A percentile compares a stretch with the other conserved stretches of the same genome.
These are phyloP conservation scores for Buphagus erythrorhynchus DNA, from an alignment of 2,797 vertebrate species.

Conservation along the genomic window DNA sequence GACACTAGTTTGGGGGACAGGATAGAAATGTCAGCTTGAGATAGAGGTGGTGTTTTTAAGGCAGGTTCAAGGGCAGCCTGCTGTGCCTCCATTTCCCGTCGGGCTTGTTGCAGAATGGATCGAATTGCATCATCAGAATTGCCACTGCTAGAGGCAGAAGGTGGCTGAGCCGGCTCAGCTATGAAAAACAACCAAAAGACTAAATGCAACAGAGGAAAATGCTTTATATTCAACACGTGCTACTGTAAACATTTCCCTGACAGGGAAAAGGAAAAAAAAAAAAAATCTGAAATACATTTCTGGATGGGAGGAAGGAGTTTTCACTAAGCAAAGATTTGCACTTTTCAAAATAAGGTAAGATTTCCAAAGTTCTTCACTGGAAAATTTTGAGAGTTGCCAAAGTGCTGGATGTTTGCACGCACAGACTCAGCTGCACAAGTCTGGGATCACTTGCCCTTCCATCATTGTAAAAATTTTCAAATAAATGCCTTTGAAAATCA, in stretches of 20 bases:
- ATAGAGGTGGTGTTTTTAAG: slow-evolving; percentile 87
- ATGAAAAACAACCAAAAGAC: slow-evolving; percentile 66
- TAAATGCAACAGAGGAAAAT: slow-evolving; percentile 66
- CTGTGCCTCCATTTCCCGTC: slow-evolving; percentile 96
- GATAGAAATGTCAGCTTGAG: slow-evolving; percentile 83
- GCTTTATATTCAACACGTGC: slow-evolving; percentile 45
- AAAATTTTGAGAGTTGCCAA: not conserved
- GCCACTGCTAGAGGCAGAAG: slow-evolving; percentile 83
- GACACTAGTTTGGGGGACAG: slow-evolving; percentile 85
- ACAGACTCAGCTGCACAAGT: not conserved
- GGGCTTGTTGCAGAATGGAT: slow-evolving; percentile 94
- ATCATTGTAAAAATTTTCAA: not conserved
- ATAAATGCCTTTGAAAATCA: slow-evolving; percentile 53
- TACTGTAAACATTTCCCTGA: slow-evolving; percentile 32
- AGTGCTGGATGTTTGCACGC: not conserved
- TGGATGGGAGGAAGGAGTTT: slow-evolving; percentile 7
- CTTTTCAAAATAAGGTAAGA: slow-evolving; percentile 2
- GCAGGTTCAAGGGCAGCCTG: slow-evolving; percentile 91
- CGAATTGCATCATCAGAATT: slow-evolving; percentile 93
- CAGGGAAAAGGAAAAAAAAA: not conserved
- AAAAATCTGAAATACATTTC: not conserved
- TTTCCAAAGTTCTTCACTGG: slow-evolving; percentile 18
- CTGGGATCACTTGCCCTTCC: not conserved
- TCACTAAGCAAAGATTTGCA: not conserved
- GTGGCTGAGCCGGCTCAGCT: slow-evolving; percentile 88